Evolutionary conservation across 2,797 vertebrate genomes (phyloP).

Genomic region (Sarcoramphus papa): DNA sequence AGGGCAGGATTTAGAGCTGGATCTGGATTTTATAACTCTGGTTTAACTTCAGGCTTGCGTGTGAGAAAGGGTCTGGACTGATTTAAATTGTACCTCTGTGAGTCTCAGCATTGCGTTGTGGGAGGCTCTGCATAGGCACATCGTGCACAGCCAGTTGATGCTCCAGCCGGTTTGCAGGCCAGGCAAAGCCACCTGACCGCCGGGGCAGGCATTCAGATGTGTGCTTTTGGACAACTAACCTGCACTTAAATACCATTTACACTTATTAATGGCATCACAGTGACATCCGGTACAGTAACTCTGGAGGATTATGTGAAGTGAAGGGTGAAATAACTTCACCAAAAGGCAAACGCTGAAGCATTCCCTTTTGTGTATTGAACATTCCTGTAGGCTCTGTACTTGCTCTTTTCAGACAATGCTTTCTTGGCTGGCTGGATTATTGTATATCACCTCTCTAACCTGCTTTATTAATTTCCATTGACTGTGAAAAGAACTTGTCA

Average conservation of each 20-base stretch:
- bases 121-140: background rate
- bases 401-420: constrained; percentile 41
- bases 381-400: constrained; percentile 34
- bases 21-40: background rate
- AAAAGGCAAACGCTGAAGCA: constrained; percentile 7
- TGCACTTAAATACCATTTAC: background rate
- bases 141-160: background rate
- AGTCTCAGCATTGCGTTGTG: accelerated
- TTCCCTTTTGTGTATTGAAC: constrained; percentile 27
- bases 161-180: background rate
- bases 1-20: background rate
- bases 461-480: constrained; percentile 66
- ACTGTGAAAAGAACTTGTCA: constrained; percentile 51
- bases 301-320: constrained; percentile 11
- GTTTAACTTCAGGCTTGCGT: background rate
- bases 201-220: background rate
- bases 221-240: background rate
- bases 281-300: background rate
- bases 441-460: constrained; percentile 58
- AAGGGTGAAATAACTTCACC: constrained; percentile 46
- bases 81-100: background rate
- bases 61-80: background rate
- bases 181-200: background rate
- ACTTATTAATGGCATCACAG: background rate
- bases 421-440: constrained; percentile 55